Conservation (phyloP, 2,113 vertebrate species). For the Meleagris gallopavo region DNA sequence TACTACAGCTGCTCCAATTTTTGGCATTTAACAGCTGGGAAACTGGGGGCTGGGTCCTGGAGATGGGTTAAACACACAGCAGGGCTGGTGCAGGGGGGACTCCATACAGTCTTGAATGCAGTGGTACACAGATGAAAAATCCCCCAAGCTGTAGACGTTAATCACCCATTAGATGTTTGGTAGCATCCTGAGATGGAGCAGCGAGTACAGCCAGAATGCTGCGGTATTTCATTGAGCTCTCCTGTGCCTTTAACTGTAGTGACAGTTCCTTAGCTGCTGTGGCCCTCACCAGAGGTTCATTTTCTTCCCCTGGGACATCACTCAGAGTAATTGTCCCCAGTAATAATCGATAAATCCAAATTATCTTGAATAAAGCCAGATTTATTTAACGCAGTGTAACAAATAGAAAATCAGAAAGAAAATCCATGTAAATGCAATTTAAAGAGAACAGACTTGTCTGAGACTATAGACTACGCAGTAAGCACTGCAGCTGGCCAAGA, state of each 20-base stretch:
- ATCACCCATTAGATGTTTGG: neutral
- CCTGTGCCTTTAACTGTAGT: neutral
- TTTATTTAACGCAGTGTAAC: slow-evolving; percentile 73
- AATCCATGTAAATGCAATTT: slow-evolving; percentile 74
- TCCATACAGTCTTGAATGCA: neutral
- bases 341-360: slow-evolving; percentile 75
- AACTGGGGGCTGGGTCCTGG: neutral
- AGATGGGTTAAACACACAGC: neutral
- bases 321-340: slow-evolving; percentile 64
- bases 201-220: neutral
- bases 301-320: slow-evolving; percentile 55
- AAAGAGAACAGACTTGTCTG: slow-evolving; percentile 47
- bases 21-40: neutral
- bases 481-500: slow-evolving; percentile 12
- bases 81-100: too few species aligned
- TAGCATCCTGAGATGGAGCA: neutral
- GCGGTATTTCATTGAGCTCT: neutral
- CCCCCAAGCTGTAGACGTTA: neutral
- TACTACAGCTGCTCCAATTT: neutral
- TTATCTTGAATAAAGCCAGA: slow-evolving; percentile 74
- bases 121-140: neutral
- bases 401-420: slow-evolving; percentile 73
- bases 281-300: slow-evolving; percentile 45
- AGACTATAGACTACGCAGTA: neutral
- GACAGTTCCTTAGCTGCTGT: neutral